These are phyloP conservation scores for Cavia aperea DNA, from an alignment of 2,113 vertebrate genomes.

Conservation along the genomic window DNA sequence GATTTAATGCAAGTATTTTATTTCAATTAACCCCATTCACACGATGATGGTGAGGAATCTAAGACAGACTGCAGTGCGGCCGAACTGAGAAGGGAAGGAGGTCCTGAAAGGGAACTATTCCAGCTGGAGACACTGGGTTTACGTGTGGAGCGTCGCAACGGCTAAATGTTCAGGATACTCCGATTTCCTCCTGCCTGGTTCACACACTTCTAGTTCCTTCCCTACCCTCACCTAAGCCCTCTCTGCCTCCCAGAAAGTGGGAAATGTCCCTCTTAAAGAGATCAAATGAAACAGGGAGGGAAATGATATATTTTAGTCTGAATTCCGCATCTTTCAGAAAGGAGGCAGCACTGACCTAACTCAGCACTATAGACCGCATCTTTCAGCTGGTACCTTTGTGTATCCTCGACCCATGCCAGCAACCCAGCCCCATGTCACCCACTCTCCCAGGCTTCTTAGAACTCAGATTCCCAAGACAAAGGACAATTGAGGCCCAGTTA, in stretches of 20 bases:
- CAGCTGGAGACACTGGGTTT: not conserved
- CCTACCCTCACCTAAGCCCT: constrained; percentile 64
- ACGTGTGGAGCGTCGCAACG: constrained; percentile 16
- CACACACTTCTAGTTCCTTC: constrained; percentile 71
- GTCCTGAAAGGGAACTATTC: constrained; percentile 27
- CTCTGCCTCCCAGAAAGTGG: constrained; percentile 66
- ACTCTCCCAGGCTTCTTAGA: constrained; percentile 72
- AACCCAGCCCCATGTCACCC: constrained; percentile 62
- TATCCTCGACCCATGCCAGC: constrained; percentile 40
- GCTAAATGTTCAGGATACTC: constrained; percentile 62
- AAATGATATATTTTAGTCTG: constrained; percentile 70
- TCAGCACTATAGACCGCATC: constrained; percentile 57
- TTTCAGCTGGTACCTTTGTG: constrained; percentile 64
- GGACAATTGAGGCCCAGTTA: constrained; percentile 75
- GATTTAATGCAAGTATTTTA: constrained; percentile 28
- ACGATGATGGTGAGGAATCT: not conserved
- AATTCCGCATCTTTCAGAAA: constrained; percentile 62
- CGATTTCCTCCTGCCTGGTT: constrained; percentile 66
- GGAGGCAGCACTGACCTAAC: constrained; percentile 59
- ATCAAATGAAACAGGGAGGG: constrained; percentile 69
- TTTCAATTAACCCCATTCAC: constrained; percentile 24
- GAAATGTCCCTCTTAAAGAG: constrained; percentile 64
- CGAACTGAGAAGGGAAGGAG: not conserved
- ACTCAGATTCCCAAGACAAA: constrained; percentile 75
- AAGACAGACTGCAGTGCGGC: not conserved